Evolutionary conservation across 2,888 invertebrate genomes (phyloP).

Genomic region (Chalcosyrphus nemorum): DNA sequence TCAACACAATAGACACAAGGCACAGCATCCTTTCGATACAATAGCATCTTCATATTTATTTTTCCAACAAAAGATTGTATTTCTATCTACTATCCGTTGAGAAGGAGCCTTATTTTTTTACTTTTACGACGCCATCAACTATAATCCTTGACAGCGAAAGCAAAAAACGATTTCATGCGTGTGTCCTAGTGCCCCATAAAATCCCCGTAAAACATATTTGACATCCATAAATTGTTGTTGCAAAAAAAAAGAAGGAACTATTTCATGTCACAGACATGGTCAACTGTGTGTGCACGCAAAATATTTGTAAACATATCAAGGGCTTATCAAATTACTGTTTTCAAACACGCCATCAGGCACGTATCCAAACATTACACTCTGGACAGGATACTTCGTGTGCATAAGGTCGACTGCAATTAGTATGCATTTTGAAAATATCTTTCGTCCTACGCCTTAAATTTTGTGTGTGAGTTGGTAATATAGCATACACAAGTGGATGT

Average conservation of each 20-base stretch:
- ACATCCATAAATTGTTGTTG: neutral
- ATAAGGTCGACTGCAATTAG: neutral
- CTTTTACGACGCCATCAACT: slow-evolving; percentile 1
- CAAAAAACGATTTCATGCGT: neutral
- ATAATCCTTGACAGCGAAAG: neutral
- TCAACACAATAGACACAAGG: neutral
- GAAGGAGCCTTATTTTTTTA: neutral
- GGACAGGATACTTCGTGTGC: neutral
- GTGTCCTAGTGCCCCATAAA: neutral
- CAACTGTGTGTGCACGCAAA: neutral
- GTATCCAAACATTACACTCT: neutral
- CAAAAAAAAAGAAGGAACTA: neutral
- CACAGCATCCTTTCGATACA: neutral
- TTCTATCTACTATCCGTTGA: neutral
- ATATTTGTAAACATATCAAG: slow-evolving; percentile 7
- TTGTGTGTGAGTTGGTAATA: neutral
- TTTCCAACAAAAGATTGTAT: no score
- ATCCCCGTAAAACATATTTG: neutral
- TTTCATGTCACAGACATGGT: neutral
- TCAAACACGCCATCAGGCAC: neutral
- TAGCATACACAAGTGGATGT: neutral
- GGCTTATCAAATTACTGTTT: slow-evolving; percentile 5
- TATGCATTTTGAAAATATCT: neutral
- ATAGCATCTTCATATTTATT: no score
- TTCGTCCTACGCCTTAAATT: neutral